These are phyloP conservation scores for Leguminivora glycinivorella DNA, from an alignment of 1,140 invertebrate genomes.

Conservation along the genomic window DNA sequence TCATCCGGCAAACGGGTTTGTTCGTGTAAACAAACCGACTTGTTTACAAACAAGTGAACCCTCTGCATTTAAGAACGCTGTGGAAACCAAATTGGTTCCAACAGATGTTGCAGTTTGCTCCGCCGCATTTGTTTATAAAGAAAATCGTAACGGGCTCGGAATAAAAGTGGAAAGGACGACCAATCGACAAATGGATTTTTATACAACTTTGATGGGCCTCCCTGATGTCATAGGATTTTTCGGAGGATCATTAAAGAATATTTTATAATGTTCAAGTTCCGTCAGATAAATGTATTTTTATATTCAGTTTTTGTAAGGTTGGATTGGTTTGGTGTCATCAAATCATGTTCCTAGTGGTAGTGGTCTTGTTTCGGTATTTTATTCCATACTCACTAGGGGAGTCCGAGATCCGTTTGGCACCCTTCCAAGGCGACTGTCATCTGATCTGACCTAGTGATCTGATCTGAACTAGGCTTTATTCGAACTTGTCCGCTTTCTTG, in stretches of 20 bases:
- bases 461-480: too few relatives aligned
- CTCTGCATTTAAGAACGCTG: neutral
- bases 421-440: too few relatives aligned
- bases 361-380: too few relatives aligned
- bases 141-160: constrained; percentile 7
- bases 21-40: too few relatives aligned
- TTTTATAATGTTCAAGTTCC: neutral
- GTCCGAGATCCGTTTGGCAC: too few relatives aligned
- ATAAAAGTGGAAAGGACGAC: constrained; percentile 17
- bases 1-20: too few relatives aligned
- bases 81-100: neutral
- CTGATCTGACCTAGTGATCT: too few relatives aligned
- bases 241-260: neutral
- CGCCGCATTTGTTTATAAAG: constrained; percentile 28
- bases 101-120: constrained; percentile 26
- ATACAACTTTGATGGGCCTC: constrained; percentile 16
- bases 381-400: too few relatives aligned
- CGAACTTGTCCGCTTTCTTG: too few relatives aligned
- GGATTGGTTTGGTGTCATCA: too few relatives aligned
- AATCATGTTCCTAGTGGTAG: too few relatives aligned
- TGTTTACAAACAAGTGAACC: neutral
- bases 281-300: constrained; percentile 24
- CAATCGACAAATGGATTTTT: constrained; percentile 10
- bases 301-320: too few relatives aligned
- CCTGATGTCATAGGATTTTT: neutral